Percentiles rank a stretch among this genome's conserved stretches.
Conservation (phyloP, 2,797 vertebrate species). For the Myotis planiceps region DNA sequence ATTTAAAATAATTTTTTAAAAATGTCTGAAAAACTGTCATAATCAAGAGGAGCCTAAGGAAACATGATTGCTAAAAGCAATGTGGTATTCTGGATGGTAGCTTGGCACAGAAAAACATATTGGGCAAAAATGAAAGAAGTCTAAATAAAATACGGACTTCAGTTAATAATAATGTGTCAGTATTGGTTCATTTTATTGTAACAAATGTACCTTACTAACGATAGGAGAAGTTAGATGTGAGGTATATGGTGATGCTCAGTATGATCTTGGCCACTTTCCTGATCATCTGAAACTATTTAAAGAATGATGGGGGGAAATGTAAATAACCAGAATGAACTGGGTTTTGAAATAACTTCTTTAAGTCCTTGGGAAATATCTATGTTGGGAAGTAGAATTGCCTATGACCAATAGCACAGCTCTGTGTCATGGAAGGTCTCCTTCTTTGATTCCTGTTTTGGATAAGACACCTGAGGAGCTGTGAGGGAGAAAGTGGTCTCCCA, state of each 20-base stretch:
- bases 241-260: not conserved
- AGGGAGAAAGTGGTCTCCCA: not conserved
- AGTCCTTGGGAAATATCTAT: not conserved
- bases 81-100: not conserved
- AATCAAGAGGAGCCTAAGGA: not conserved
- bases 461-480: not conserved
- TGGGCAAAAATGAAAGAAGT: not conserved
- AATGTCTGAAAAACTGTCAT: not conserved
- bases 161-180: not conserved
- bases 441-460: not conserved
- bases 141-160: not conserved
- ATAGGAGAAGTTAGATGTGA: not conserved
- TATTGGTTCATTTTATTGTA: not conserved
- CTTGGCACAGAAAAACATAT: not conserved
- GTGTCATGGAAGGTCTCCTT: not conserved
- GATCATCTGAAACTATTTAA: not conserved
- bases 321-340: not conserved
- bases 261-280: not conserved
- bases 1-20: not conserved
- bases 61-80: not conserved
- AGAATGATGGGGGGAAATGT: not conserved
- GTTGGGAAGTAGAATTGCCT: not conserved
- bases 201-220: not conserved
- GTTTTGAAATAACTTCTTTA: not conserved
- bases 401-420: not conserved